Evolutionary conservation across 2,888 invertebrate genomes (phyloP), one percentile per base, ranked within the genome.

Genomic region (Harpalus rubripes): DNA sequence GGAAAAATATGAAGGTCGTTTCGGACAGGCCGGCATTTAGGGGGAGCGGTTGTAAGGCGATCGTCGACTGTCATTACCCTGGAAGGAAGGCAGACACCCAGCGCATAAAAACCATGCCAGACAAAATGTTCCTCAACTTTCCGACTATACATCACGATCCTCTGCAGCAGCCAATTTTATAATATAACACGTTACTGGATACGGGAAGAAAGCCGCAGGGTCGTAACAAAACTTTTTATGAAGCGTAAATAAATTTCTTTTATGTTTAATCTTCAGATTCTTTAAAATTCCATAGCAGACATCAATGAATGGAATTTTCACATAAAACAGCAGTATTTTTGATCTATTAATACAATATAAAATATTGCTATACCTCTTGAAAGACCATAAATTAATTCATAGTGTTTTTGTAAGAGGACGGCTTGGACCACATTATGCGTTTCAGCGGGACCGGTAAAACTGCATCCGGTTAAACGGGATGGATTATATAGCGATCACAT

Each of bases 131-230:
- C 26, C 72, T 56, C 68, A 65, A 26, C 72, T 72, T 22, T 32
- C 65, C 58, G 81, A 72, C 82, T 82, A 82, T 82, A 82, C 72
- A 82, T 82, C 82, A 82, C 56, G 32, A 82, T 82, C 82, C 26
- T 58, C n/a, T 39, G 58, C 82, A 72, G 82, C 18, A 58, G 56
- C 72, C 82, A 82, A 82, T 82, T 82, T 82, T 82, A 82, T 72
- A 82, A 82, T 82, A 82, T 82, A 81, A 65, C 81, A 82, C 82
- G 82, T 68, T 58, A 32, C 72, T 58, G 39, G 61, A 68, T 52
- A 72, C 56, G 26, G 32, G 58, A 44, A 58, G 68, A 44, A 72
- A 68, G 56, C 68, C 58, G 52, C 72, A 56, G 12, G 81, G 10
- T 22, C 22, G 68, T 72, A 32, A 72, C 56, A 68, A 5, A 32